phyloP scores from a whole-genome alignment of 2,888 invertebrate genomes.

The Dendrolimus houi region DNA sequence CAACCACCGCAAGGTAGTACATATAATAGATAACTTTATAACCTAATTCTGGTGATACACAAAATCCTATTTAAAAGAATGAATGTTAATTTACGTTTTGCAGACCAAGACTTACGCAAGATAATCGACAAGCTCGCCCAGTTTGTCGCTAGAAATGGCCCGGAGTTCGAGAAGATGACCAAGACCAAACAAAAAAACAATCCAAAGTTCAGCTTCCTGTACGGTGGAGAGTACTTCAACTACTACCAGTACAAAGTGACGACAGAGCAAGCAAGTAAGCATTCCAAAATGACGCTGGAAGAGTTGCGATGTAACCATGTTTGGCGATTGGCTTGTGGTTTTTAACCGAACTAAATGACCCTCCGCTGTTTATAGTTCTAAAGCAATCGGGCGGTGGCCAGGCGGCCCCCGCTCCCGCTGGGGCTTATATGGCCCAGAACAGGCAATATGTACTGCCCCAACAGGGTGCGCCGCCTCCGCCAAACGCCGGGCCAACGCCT shows the following conservation, averaged over 20 bases:
- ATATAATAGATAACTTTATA: slow-evolving; percentile 6
- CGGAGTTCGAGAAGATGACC: slow-evolving; percentile 99
- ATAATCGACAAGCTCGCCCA: slow-evolving; percentile 99
- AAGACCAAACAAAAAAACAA: slow-evolving; percentile 99
- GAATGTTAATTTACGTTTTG: slow-evolving; percentile 20
- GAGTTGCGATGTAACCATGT: slow-evolving; percentile 46
- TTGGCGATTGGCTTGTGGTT: slow-evolving; percentile 53
- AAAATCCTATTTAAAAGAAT: background rate
- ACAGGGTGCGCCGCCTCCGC: slow-evolving; percentile 68
- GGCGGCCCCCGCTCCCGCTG: slow-evolving; percentile 67
- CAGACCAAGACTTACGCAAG: slow-evolving; percentile 95
- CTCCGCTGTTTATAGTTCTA: slow-evolving; percentile 82
- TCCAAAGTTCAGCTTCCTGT: slow-evolving; percentile 97
- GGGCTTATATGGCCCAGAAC: slow-evolving; percentile 75
- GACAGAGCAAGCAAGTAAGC: slow-evolving; percentile 95
- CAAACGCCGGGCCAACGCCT: slow-evolving; percentile 58
- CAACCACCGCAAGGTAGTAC: slow-evolving; percentile 79
- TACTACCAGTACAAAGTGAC: slow-evolving; percentile 98
- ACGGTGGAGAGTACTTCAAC: slow-evolving; percentile 95
- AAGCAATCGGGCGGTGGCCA: slow-evolving; percentile 81
- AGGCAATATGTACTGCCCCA: slow-evolving; percentile 77
- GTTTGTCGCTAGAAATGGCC: slow-evolving; percentile 99
- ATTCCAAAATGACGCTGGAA: slow-evolving; percentile 48
- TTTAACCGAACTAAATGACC: slow-evolving; percentile 70
- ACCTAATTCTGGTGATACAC: background rate